Percentiles rank a stretch among this genome's conserved stretches.
Evolutionary conservation across 2,888 invertebrate species (phyloP).

Genomic region (Uropetala carovei): DNA sequence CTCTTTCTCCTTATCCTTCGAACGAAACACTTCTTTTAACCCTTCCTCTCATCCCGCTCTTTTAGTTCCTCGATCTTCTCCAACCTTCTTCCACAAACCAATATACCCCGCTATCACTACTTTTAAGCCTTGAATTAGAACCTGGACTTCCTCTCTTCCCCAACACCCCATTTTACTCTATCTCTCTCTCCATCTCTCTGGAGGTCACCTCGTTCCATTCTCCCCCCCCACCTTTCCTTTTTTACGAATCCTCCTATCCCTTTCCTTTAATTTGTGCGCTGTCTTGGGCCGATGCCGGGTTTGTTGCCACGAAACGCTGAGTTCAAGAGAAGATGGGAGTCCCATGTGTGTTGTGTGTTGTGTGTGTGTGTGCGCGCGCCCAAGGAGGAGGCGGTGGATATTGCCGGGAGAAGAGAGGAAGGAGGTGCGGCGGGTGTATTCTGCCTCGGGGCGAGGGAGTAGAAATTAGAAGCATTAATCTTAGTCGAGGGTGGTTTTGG

Average conservation of each 20-base stretch:
- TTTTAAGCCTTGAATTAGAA: background rate
- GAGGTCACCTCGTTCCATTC: background rate
- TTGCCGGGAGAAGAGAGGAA: background rate
- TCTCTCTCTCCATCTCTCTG: background rate
- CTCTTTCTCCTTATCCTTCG: background rate
- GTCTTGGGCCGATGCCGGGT: conserved; percentile 17
- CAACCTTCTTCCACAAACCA: background rate
- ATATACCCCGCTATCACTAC: background rate
- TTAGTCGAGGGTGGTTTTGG: conserved; percentile 26
- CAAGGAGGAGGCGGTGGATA: background rate
- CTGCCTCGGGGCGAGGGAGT: conserved; percentile 12
- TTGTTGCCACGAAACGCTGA: conserved; percentile 13
- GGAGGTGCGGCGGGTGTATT: background rate
- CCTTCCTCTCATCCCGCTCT: background rate
- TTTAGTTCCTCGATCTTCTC: background rate
- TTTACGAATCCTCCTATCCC: background rate
- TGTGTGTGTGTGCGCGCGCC: background rate
- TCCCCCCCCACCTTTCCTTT: background rate
- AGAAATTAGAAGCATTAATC: conserved; percentile 35
- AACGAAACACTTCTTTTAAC: background rate
- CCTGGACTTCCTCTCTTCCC: no score
- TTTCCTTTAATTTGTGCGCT: conserved; percentile 16
- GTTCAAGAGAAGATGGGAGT: background rate
- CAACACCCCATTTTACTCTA: background rate
- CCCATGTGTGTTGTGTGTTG: background rate